Base-by-base conservation (phyloP, 1,140 invertebrate species). In the Papilio polyxenes region DNA sequence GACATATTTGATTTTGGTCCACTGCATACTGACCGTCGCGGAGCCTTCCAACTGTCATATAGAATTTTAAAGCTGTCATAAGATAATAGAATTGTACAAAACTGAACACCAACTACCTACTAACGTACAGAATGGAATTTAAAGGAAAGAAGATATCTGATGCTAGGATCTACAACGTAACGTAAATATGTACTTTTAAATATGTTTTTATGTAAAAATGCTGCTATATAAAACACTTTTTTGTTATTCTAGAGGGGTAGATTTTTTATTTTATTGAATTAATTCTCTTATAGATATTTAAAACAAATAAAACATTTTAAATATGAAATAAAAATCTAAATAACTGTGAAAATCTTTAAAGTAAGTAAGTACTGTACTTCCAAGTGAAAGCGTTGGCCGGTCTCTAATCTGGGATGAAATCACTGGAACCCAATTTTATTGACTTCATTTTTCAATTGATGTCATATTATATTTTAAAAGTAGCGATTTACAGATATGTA, bases 31-130 rank as follows among this genome's bases (percentile, higher is more conserved):
- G 31, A 72, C 65, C 65, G 31, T 40, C 31, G 31, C 65, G 65
- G 37, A 11, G 65, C 65, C 65, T 72, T 72, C 65, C 65, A 72
- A 72, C 65, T 72, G 65, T 72, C 65, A 40, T 37, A 40, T 72
- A 40, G 65, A 72, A 72, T 72, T 72, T 37, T 15, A 65, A 72
- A 72, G 65, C 65, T 37, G 15, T 37, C 65, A 10, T 13, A 37
- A 15, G 13, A 37, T 37, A 40, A 37, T 17, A 72, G 65, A 72
- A 72, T 72, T 72, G 23, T 40, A 72, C 65, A 37, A 72, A 37
- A 40, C 3, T 37, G 23, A 37, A 31, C 31, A 72, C 13, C 65
- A 37, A 11, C 31, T 37, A 6, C n/a, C 56, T 59, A 20, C 56
- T 20, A 59, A 59, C 56, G 17, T 31, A 37, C 1, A 65, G 0